Percentiles rank a stretch among this genome's conserved stretches.
Conservation (phyloP, 23 tunicate genomes). For the Diplosoma virens region DNA sequence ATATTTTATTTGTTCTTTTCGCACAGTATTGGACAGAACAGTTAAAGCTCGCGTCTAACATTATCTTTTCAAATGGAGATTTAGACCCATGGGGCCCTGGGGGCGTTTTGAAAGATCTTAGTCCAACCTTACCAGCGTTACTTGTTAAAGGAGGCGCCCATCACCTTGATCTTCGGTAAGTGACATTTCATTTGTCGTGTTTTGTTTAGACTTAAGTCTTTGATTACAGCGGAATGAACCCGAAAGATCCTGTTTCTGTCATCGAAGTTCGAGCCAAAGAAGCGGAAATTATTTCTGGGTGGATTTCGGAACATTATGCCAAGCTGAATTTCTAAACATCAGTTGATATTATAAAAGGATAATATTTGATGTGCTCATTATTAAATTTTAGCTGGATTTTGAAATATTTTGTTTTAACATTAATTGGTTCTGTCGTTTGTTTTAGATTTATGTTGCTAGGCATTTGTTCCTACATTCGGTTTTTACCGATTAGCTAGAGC, state of each 20-base stretch:
- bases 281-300: conserved; percentile 43
- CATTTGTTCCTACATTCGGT: too few species aligned
- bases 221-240: conserved; percentile 71
- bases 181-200: too few species aligned
- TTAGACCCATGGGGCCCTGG: conserved; percentile 98
- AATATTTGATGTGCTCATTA: too few species aligned
- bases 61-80: conserved; percentile 98
- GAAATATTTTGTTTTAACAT: too few species aligned
- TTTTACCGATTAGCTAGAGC: too few species aligned
- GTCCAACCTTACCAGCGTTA: conserved; percentile 60
- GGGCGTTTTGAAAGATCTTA: conserved; percentile 64
- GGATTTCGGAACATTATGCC: conserved; percentile 61
- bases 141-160: conserved; percentile 92
- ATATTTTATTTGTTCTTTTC: not conserved
- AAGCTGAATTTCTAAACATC: too few species aligned
- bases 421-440: too few species aligned
- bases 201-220: too few species aligned
- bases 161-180: conserved; percentile 94
- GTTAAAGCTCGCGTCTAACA: conserved; percentile 59
- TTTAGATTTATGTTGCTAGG: too few species aligned
- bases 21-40: conserved; percentile 82
- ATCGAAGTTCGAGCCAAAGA: conserved; percentile 55
- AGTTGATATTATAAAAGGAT: too few species aligned
- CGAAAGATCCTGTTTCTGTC: conserved; percentile 76
- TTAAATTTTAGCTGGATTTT: too few species aligned